A percentile compares a stretch with the other conserved stretches of the same genome.
Evolutionary conservation across 2,797 vertebrate species (phyloP).

Genomic region (Phrynocephalus forsythii): DNA sequence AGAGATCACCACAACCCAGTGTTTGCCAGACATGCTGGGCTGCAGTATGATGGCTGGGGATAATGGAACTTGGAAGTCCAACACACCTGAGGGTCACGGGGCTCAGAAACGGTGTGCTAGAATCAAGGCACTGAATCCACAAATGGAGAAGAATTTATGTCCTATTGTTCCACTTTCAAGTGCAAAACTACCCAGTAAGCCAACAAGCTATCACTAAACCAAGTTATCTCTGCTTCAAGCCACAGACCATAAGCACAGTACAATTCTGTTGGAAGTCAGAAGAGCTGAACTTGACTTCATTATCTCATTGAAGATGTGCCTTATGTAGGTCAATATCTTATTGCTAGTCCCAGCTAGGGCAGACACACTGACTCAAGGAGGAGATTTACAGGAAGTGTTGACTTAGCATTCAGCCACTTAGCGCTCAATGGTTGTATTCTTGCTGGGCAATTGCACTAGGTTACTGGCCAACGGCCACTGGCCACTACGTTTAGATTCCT

Average conservation of each 20-base stretch:
- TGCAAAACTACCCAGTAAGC: not conserved
- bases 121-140: no score
- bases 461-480: not conserved
- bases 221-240: not conserved
- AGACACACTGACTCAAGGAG: no score
- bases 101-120: no score
- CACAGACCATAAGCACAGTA: not conserved
- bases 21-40: not conserved
- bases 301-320: not conserved
- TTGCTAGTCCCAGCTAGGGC: not conserved
- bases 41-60: not conserved
- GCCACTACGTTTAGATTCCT: not conserved
- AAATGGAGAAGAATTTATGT: not conserved
- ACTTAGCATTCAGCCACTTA: not conserved
- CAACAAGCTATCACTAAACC: not conserved
- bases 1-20: no score
- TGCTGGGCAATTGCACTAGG: not conserved
- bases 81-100: not conserved
- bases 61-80: not conserved
- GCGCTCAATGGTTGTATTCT: not conserved
- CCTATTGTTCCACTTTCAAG: not conserved
- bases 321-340: not conserved
- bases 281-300: not conserved
- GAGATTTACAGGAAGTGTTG: no score
- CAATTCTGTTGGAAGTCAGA: not conserved